A percentile compares a stretch with the other conserved stretches of the same genome.
These are phyloP conservation scores for Aradophagus sp. DNA, from an alignment of 1,140 invertebrate species.

Conservation along the genomic window DNA sequence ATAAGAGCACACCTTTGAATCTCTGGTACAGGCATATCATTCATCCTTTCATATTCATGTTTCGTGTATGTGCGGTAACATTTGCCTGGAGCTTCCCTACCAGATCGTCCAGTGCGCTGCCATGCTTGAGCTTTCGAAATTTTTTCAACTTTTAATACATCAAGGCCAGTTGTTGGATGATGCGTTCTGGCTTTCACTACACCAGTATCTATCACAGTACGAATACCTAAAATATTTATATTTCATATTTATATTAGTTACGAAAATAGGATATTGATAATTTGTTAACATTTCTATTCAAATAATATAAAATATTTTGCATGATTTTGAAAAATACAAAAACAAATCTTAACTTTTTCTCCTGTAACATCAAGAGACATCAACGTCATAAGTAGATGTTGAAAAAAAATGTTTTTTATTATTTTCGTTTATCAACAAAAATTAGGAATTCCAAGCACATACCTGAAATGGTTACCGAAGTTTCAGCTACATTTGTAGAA, in stretches of 20 bases:
- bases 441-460: too few species aligned
- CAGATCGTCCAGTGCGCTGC: constrained; percentile 93
- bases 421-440: too few species aligned
- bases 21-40: constrained; percentile 86
- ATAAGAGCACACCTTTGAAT: constrained; percentile 87
- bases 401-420: too few species aligned
- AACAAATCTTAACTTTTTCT: too few species aligned
- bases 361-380: too few species aligned
- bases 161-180: constrained; percentile 88
- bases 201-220: constrained; percentile 95
- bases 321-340: too few species aligned
- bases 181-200: constrained; percentile 92
- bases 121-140: constrained; percentile 94
- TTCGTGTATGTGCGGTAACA: constrained; percentile 90
- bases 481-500: constrained; percentile 98
- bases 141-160: constrained; percentile 86
- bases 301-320: too few species aligned
- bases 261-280: too few species aligned
- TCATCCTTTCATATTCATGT: constrained; percentile 82
- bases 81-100: constrained; percentile 86
- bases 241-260: too few species aligned
- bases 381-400: too few species aligned
- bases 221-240: constrained; percentile 80
- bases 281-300: too few species aligned
- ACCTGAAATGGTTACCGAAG: constrained; percentile 93